Conservation (phyloP, 2,113 vertebrate species). For the Pseudolaguvia tuberculata region DNA sequence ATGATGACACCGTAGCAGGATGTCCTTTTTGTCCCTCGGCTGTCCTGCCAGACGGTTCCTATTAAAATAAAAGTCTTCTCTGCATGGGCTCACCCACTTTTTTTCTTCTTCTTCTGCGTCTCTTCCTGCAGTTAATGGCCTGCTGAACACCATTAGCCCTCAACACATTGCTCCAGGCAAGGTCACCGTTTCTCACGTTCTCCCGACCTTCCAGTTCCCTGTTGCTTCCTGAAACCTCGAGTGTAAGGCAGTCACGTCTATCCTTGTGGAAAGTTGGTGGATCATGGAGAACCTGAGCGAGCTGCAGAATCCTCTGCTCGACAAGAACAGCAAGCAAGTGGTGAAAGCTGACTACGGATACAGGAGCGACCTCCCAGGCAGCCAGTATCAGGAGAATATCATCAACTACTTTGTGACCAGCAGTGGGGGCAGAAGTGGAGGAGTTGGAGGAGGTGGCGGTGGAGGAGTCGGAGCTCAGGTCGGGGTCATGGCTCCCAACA, state of each 20-base stretch:
- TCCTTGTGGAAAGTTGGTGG: slow-evolving; percentile 7
- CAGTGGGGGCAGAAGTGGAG: slow-evolving; percentile 50
- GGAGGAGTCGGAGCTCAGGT: slow-evolving; percentile 50
- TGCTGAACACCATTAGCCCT: slow-evolving; percentile 49
- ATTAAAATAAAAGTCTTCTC: slow-evolving; percentile 40
- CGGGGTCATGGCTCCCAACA: slow-evolving; percentile 58
- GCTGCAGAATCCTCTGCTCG: slow-evolving; percentile 86
- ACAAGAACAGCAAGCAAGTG: slow-evolving; percentile 79
- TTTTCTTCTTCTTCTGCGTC: slow-evolving; percentile 8
- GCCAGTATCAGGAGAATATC: slow-evolving; percentile 85
- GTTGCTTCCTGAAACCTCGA: slow-evolving; percentile 18
- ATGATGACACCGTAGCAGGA: slow-evolving; percentile 29
- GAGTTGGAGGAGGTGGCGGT: slow-evolving; percentile 44
- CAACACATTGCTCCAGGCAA: slow-evolving; percentile 32
- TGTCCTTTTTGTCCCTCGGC: slow-evolving; percentile 11
- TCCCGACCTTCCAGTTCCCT: neutral
- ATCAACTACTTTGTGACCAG: slow-evolving; percentile 88
- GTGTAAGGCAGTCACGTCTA: slow-evolving; percentile 25
- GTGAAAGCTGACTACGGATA: slow-evolving; percentile 74
- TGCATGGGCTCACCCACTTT: slow-evolving; percentile 36
- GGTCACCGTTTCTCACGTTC: slow-evolving; percentile 30
- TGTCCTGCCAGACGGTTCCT: slow-evolving; percentile 27
- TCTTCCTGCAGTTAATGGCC: slow-evolving; percentile 50
- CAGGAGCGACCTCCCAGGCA: slow-evolving; percentile 75
- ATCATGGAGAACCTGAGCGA: slow-evolving; percentile 89